Conservation (phyloP, 2,113 vertebrate genomes). For the Dasyornis broadbenti region DNA sequence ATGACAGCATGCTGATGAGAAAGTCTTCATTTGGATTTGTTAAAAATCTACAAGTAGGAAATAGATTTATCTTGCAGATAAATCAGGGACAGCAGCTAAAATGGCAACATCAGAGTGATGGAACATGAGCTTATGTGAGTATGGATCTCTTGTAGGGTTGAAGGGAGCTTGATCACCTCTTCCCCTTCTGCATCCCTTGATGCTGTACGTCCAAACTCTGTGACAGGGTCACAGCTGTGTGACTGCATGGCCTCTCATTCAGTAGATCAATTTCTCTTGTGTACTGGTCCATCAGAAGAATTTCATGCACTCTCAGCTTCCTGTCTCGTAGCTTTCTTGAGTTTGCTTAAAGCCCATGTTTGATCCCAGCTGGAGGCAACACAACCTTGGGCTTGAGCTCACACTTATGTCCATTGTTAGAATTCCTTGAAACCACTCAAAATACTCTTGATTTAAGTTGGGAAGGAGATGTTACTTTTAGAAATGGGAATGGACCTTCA, state of each 20-base stretch:
- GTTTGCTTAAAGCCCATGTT: not conserved
- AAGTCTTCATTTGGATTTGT: not conserved
- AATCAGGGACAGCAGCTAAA: not conserved
- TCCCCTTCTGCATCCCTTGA: fast-evolving
- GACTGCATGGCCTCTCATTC: not conserved
- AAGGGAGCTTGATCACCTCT: not conserved
- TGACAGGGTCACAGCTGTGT: not conserved
- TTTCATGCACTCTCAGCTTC: not conserved
- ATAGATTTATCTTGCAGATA: not conserved
- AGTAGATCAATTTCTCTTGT: not conserved
- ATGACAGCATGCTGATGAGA: not conserved
- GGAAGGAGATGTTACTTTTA: not conserved
- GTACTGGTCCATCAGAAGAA: not conserved
- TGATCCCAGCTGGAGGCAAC: not conserved
- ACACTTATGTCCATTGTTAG: fast-evolving
- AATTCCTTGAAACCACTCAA: not conserved
- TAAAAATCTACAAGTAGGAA: not conserved
- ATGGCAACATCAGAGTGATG: not conserved
- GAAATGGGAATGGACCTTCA: not conserved
- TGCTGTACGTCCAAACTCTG: not conserved
- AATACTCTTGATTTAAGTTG: not conserved
- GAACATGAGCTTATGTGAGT: not conserved
- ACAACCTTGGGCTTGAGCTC: not conserved
- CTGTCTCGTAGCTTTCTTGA: not conserved
- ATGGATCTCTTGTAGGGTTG: not conserved